Conservation (phyloP, 2,113 vertebrate genomes). For the Sminthopsis crassicaudata region DNA sequence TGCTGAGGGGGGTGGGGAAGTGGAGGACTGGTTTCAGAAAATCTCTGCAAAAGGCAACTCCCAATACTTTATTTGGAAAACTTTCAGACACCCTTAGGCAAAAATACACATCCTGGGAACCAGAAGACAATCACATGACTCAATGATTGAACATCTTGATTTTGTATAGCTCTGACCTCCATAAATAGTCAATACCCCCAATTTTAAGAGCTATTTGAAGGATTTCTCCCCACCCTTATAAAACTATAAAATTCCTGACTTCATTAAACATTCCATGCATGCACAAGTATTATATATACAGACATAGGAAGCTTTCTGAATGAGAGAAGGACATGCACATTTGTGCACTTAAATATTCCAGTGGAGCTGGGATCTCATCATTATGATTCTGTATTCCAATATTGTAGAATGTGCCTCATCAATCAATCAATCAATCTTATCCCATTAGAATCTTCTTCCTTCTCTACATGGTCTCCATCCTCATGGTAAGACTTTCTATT, state of each 20-base stretch:
- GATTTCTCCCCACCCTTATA: conserved; percentile 1
- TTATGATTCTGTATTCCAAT: not conserved
- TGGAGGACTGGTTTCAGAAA: not conserved
- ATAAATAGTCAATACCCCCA: not conserved
- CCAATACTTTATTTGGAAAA: not conserved
- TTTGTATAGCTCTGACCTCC: not conserved
- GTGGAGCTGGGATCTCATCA: not conserved
- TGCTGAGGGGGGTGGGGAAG: not conserved
- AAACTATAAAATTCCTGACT: not conserved
- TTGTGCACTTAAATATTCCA: not conserved
- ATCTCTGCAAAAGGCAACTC: not conserved
- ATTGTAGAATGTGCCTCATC: not conserved
- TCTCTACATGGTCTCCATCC: not conserved
- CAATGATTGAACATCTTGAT: not conserved
- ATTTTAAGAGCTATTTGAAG: not conserved
- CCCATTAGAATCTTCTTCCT: not conserved
- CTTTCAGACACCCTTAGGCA: not conserved
- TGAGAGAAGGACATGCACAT: not conserved
- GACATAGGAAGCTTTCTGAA: not conserved
- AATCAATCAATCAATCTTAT: not conserved
- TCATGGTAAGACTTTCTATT: not conserved
- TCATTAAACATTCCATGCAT: not conserved
- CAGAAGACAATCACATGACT: conserved; percentile 19
- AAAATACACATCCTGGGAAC: not conserved
- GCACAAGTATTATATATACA: not conserved